Evolutionary conservation across 2,113 vertebrate species (phyloP).

Genomic region (Nycticryphes semicollaris): DNA sequence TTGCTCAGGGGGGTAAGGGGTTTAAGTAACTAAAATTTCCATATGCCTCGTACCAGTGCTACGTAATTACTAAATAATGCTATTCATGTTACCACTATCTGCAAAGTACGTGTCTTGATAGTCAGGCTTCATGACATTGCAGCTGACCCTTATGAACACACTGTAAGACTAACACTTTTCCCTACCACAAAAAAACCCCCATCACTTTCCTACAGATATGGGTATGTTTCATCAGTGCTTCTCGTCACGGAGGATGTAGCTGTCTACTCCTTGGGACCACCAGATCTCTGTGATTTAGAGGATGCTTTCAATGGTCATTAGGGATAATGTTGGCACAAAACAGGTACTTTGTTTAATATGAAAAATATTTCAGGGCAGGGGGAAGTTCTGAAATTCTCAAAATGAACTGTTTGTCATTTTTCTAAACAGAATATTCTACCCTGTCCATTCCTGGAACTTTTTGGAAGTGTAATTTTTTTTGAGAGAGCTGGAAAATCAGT

Average conservation of each 20-base stretch:
- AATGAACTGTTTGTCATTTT: too few relatives aligned
- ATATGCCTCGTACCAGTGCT: neutral
- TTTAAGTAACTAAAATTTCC: neutral
- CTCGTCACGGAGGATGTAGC: fast-evolving
- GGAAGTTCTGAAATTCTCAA: too few relatives aligned
- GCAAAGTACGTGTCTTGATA: neutral
- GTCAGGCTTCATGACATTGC: neutral
- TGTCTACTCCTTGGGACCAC: neutral
- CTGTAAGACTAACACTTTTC: neutral
- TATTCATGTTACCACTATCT: neutral
- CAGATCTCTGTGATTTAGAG: neutral
- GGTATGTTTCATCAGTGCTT: neutral
- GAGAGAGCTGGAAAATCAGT: too few relatives aligned
- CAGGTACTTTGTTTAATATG: neutral
- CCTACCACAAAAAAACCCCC: neutral
- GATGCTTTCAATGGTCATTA: neutral
- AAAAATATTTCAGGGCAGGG: neutral
- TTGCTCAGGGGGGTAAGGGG: neutral
- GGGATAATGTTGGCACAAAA: neutral
- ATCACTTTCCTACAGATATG: neutral
- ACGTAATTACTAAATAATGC: neutral
- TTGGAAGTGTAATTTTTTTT: too few relatives aligned
- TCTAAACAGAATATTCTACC: too few relatives aligned
- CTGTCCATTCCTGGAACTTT: too few relatives aligned
- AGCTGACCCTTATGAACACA: neutral